A percentile compares a stretch with the other conserved stretches of the same genome.
Evolutionary conservation across 2,113 vertebrate genomes (phyloP).

Genomic region (Andinoacara biseriatus): DNA sequence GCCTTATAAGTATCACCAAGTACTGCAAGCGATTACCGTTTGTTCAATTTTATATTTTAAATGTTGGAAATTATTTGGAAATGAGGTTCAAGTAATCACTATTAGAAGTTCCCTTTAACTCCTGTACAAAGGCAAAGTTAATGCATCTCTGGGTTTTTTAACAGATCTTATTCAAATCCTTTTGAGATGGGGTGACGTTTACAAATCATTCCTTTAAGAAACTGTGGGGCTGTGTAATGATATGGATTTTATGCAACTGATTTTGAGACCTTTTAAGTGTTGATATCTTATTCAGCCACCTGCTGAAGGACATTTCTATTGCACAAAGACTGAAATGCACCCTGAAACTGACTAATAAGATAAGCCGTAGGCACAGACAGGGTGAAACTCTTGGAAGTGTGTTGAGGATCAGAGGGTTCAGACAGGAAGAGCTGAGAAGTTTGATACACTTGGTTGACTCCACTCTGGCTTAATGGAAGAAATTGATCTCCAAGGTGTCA

Average conservation of each 20-base stretch:
- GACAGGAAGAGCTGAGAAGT: constrained; percentile 31
- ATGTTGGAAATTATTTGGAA: neutral
- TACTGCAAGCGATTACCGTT: neutral
- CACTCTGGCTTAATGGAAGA: constrained; percentile 50
- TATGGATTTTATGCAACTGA: neutral
- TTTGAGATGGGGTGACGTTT: neutral
- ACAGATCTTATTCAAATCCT: neutral
- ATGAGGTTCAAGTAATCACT: neutral
- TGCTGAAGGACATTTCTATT: neutral
- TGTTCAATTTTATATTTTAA: neutral
- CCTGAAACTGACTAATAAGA: constrained; percentile 15
- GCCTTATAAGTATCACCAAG: neutral
- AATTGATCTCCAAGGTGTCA: constrained; percentile 61
- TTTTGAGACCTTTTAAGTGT: neutral
- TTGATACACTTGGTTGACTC: constrained; percentile 48
- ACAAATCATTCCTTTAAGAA: neutral
- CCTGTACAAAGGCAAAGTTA: neutral
- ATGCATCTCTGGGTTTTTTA: neutral
- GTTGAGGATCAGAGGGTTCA: constrained; percentile 31
- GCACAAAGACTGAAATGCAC: constrained; percentile 15
- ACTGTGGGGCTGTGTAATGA: neutral
- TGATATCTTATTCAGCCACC: neutral
- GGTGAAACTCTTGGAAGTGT: constrained; percentile 17
- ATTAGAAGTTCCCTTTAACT: neutral
- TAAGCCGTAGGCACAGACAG: neutral